Conservation (phyloP, 2,113 vertebrate genomes). For the rat (Rattus norvegicus) region GRCr8 NC_086029.1:59390001-59390500, state of each 20-base stretch:
- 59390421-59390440: background rate
- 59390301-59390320: background rate
- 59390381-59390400: background rate
- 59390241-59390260: constrained; percentile 14
- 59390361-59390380: background rate
- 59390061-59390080: background rate
- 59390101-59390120: background rate
- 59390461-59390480: background rate
- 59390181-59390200: background rate
- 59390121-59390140: background rate
- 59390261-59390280: background rate
- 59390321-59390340: background rate
- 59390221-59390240: background rate
- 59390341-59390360: background rate
- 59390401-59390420: background rate
- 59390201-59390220: background rate
- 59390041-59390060: background rate
- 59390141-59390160: background rate
- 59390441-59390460: background rate
- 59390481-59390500: background rate
- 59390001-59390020: background rate
- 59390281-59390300: background rate
- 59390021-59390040: background rate
- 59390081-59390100: background rate
- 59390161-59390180: constrained; percentile 7